Base-by-base conservation (phyloP, 2,797 vertebrate species). In the Tauraco hartlaubi region DNA sequence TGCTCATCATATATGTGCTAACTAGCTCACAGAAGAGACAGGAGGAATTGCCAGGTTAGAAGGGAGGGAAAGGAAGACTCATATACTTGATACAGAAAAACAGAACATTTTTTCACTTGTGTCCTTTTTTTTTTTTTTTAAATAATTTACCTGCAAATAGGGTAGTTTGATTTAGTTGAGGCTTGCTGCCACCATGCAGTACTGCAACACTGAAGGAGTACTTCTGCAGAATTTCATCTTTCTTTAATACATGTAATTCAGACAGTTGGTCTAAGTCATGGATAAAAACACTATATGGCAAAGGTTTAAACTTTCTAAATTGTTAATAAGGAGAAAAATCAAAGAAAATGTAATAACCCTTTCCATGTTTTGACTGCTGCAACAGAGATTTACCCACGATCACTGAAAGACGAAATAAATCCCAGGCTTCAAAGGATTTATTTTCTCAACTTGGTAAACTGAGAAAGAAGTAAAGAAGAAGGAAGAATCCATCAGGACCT, bases 31-130 rank as follows among this genome's bases (percentile, higher is more conserved):
- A 1, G 81, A 88, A 46, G 29, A 96, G 35, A 55, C 39, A 71
- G 90, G 43, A 95, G 56, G 72, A 96, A 96, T 91, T 79, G 81
- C 68, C 78, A 94, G 89, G 59, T 61, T 59, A 78, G 49, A 22
- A 94, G 7, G 52, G 25, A 94, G 7, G 29, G 21, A 72, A 62
- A 81, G 29, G 21, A 91, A 83, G 35, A 33, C 33, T 78, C 18
- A 9, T 9, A 29, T 23, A 68, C 23, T 46, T 59, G 49, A 69
- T 48, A 80, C 4, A 92, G 44, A 78, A 79, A 94, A 93, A 84
- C 2, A 44, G 56, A 83, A 28, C 8, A 9, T 43, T 77, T 46
- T 81, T 88, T 66, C 37, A 75, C 11, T 64, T 86, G 9, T 39
- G 7, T 39, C 20, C 7, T 48, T 17, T 35, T 33, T 12, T 5